Percentiles rank a stretch among this genome's conserved stretches.
Conservation (phyloP, 2,888 invertebrate genomes). For the Parasteatoda lunata region DNA sequence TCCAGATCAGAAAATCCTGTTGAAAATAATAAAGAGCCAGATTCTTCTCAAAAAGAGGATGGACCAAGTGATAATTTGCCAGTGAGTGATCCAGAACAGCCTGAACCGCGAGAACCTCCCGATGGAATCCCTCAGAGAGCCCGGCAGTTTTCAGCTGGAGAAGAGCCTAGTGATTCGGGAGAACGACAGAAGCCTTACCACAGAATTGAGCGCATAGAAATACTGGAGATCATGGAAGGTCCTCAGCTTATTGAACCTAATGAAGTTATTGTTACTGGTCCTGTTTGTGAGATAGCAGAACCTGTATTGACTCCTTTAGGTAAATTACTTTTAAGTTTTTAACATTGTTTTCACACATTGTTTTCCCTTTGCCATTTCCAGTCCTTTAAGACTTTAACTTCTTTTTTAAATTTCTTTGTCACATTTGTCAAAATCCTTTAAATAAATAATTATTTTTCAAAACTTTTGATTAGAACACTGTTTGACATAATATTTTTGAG, state of each 20-base stretch:
- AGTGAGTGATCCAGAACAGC: constrained; percentile 7
- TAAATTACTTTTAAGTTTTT: constrained; percentile 73
- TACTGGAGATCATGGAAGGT: constrained; percentile 79
- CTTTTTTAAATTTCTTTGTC: too few species aligned
- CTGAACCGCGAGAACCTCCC: constrained; percentile 28
- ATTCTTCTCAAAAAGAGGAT: neutral
- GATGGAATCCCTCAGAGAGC: constrained; percentile 60
- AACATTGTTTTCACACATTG: too few species aligned
- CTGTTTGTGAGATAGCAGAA: constrained; percentile 82
- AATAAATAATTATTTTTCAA: too few species aligned
- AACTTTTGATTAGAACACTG: too few species aligned
- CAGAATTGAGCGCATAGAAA: constrained; percentile 73
- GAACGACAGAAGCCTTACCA: constrained; percentile 71
- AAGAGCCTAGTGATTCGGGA: constrained; percentile 63
- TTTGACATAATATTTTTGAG: too few species aligned
- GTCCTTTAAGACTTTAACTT: too few species aligned
- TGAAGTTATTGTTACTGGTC: constrained; percentile 83
- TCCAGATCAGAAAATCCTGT: constrained; percentile 21
- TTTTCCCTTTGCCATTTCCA: too few species aligned
- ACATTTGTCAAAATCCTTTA: too few species aligned
- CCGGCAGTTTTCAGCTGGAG: constrained; percentile 25
- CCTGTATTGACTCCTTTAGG: constrained; percentile 85
- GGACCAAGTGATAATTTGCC: neutral
- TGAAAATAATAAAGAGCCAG: constrained; percentile 14
- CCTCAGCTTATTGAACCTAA: constrained; percentile 82